Percentiles rank a stretch among this genome's conserved stretches.
Conservation (phyloP, 1,140 invertebrate genomes). For the Platorchestia sp. region DNA sequence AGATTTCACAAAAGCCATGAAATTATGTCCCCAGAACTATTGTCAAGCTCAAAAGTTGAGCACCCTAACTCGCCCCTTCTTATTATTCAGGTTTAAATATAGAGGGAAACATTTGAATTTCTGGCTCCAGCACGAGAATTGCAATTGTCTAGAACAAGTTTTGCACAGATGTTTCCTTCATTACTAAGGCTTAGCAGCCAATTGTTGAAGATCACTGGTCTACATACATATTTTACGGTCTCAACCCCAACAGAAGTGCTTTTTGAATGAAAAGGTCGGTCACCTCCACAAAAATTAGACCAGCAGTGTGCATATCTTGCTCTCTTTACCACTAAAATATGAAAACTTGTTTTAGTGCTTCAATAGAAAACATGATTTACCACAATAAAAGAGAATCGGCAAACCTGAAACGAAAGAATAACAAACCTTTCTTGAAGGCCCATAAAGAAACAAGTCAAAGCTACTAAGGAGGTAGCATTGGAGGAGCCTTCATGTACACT, state of each 20-base stretch:
- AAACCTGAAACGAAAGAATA: not conserved
- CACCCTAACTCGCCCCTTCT: not conserved
- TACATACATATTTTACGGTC: not conserved
- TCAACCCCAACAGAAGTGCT: not conserved
- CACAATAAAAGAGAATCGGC: not conserved
- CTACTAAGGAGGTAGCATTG: slow-evolving; percentile 7
- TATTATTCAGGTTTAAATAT: not conserved
- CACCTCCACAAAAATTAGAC: not conserved
- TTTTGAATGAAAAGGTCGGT: not conserved
- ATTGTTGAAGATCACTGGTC: not conserved
- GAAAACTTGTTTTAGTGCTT: not conserved
- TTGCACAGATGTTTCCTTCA: not conserved
- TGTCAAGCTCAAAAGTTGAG: not conserved
- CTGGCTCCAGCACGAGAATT: not conserved
- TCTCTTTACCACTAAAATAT: not conserved
- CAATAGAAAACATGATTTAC: not conserved
- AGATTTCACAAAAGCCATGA: not conserved
- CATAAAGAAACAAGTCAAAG: not conserved
- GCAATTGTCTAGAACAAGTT: not conserved
- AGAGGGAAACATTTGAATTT: not conserved
- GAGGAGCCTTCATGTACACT: slow-evolving; percentile 6
- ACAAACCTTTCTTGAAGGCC: not conserved
- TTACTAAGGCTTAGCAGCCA: not conserved
- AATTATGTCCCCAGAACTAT: not conserved
- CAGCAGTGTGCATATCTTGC: not conserved